Evolutionary conservation across 2,113 vertebrate species (phyloP), one percentile per base, ranked within the genome.

Genomic region (Callopanchax toddi): DNA sequence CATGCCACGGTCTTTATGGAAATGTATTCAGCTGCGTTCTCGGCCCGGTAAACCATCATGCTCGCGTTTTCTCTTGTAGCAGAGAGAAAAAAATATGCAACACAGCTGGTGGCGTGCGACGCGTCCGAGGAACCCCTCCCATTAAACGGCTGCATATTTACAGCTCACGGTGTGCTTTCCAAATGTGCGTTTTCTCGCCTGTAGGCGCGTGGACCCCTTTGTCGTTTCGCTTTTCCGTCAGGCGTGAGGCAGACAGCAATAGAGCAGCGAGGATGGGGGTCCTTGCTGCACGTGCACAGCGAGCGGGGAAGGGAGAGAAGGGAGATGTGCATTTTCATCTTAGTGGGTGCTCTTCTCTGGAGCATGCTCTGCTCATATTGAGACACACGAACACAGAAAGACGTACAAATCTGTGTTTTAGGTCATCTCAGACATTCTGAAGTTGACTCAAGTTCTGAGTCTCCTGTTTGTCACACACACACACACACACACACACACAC

Each of bases 1-100:
- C 57, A 0, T 40, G 50, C 80, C 87, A 69, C 89, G 83, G 83
- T 93, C 85, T 90, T 66, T 88, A 93, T 93, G 90, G 83, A 93
- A 92, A 94, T 93, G 72, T 92, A 91, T 94, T 91, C 63, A 88
- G 86, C 92, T 90, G 52, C 86, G 83, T 87, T 83, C 88, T 56
- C 77, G 56, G 71, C 83, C 52, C 48, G 22, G 52, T 37, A 56
- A 71, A 82, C 79, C 75, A 76, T 81, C 81, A 78, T 48, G 26
- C 25, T 67, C 67, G 48, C 72, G 72, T 76, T 74, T 64, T 39
- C 56, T 60, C 37, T 39, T 44, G 26, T 40, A 58, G 63, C 53
- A 23, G 36, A 23, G 22, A 62, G 61, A 66, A 69, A 71, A 74
- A 71, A 15, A 13, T 11, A 15, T 58, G 22, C 71, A 53, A 40